Evolutionary conservation across 2,113 vertebrate genomes (phyloP), one percentile per base, ranked within the genome.

Genomic region (Zapornia atra): DNA sequence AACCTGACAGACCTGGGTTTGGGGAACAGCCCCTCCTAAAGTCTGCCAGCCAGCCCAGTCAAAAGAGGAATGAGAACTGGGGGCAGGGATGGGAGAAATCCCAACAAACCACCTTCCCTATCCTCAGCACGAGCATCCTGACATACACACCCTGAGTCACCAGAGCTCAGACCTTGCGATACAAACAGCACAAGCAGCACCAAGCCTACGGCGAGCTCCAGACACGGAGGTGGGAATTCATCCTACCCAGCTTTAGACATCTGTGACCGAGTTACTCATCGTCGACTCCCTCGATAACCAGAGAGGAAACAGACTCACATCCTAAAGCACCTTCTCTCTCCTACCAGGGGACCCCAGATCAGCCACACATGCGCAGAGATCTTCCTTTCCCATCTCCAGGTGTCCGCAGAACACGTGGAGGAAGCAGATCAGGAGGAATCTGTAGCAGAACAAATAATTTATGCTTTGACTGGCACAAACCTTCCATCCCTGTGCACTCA

Each of bases 101-200:
- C 86, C 80, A 53, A 6, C 6, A 13, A 31, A 10, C 10, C 69
- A 2, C 25, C 60, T 65, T 36, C 60, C 73, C 44, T 36, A 1
- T 10, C 40, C 93, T 64, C 38, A 2, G 48, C 28, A 19, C 0
- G 59, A 87, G 60, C 0, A 5, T 50, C 78, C 91, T 5, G 0
- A 65, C 79, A 59, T 12, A 38, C 42, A 76, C 72, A 26, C 29
- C 71, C n/a, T 36, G 80, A 82, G 53, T 48, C 79, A 68, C 53
- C 5, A 4, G 89, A 56, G 91, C 88, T 61, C 50, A 11, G 44
- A 7, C 71, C 68, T 4, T 15, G 44, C 82, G 10, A 15, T 4
- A 8, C 56, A n/a, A 4, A 14, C 64, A 3, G 88, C 75, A 70
- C 73, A 50, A 61, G 86, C 95, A 70, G 86, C 89, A 81, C 11